Conservation (phyloP, 2,888 invertebrate genomes). For the Cheilosia variabilis region DNA sequence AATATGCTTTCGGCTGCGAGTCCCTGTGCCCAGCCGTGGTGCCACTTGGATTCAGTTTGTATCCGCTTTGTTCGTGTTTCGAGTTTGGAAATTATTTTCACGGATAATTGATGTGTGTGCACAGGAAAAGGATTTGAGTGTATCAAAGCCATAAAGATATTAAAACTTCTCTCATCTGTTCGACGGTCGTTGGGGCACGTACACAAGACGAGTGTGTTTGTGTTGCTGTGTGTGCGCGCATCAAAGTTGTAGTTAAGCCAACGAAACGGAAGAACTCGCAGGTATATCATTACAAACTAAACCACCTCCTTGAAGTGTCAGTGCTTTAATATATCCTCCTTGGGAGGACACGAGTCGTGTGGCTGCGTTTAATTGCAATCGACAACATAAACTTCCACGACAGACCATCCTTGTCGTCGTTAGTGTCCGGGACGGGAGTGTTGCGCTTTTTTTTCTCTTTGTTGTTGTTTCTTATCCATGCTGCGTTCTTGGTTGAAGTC, state of each 20-base stretch:
- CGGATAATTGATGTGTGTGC: slow-evolving; percentile 45
- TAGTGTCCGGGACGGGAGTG: slow-evolving; percentile 50
- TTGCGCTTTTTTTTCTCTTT: slow-evolving; percentile 48
- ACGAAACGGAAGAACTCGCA: slow-evolving; percentile 49
- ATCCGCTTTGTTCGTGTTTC: slow-evolving; percentile 16
- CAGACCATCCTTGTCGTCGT: slow-evolving; percentile 31
- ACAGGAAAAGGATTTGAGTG: slow-evolving; percentile 19
- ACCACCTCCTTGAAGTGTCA: slow-evolving; percentile 49
- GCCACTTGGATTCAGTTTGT: slow-evolving; percentile 59
- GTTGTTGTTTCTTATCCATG: background rate
- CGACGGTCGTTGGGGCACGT: slow-evolving; percentile 45
- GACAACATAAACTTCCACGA: slow-evolving; percentile 43
- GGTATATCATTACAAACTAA: slow-evolving; percentile 16
- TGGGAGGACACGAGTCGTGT: slow-evolving; percentile 15
- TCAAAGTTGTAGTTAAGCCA: slow-evolving; percentile 27
- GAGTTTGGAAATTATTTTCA: background rate
- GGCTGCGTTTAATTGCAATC: slow-evolving; percentile 67
- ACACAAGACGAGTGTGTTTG: background rate
- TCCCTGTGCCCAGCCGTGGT: background rate
- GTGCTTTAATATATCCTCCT: slow-evolving; percentile 38
- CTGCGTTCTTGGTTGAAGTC: slow-evolving; percentile 16
- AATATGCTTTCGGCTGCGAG: slow-evolving; percentile 65
- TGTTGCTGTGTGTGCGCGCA: slow-evolving; percentile 33
- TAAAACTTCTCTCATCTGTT: slow-evolving; percentile 55
- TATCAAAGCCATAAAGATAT: slow-evolving; percentile 41